Evolutionary conservation across 2,113 vertebrate genomes (phyloP).

Genomic region (Lampris incognitus): DNA sequence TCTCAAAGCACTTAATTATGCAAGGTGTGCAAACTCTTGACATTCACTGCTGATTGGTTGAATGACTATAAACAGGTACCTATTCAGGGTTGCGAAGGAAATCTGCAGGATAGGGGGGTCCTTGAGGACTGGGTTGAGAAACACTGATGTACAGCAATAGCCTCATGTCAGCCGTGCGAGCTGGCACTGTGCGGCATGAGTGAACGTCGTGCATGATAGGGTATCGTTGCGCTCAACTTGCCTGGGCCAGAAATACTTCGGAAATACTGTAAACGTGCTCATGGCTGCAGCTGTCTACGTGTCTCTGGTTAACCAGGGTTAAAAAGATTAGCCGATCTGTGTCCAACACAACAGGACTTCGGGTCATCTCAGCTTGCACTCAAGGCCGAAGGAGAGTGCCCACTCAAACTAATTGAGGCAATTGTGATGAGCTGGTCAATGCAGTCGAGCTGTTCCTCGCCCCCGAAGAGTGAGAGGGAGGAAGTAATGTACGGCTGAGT

Average conservation of each 20-base stretch:
- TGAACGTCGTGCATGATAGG: slow-evolving; percentile 34
- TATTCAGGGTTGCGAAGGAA: too few species aligned
- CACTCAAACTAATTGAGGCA: slow-evolving; percentile 72
- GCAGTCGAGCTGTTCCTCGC: slow-evolving; percentile 31
- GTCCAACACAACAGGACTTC: slow-evolving; percentile 56
- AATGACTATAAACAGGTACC: too few species aligned
- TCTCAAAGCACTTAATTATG: too few species aligned
- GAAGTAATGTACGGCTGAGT: slow-evolving; percentile 66
- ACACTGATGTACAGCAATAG: slow-evolving; percentile 13
- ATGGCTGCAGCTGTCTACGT: slow-evolving; percentile 59
- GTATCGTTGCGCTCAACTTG: slow-evolving; percentile 51
- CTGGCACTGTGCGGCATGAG: slow-evolving; percentile 22
- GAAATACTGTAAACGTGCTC: slow-evolving; percentile 57
- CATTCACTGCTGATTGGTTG: too few species aligned
- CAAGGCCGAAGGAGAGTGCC: slow-evolving; percentile 60
- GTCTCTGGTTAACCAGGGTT: slow-evolving; percentile 65
- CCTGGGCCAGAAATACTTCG: slow-evolving; percentile 14
- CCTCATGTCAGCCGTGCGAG: slow-evolving; percentile 39
- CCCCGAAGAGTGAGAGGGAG: slow-evolving; percentile 62
- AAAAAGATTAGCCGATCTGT: slow-evolving; percentile 47
- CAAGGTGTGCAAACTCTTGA: too few species aligned
- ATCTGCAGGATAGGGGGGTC: too few species aligned
- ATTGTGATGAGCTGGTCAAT: slow-evolving; percentile 71
- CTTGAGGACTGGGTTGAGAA: too few species aligned
- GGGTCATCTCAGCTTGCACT: slow-evolving; percentile 64